Base-by-base conservation (phyloP, 92 coral and sea anemone species). In the Desmophyllum pertusum region DNA sequence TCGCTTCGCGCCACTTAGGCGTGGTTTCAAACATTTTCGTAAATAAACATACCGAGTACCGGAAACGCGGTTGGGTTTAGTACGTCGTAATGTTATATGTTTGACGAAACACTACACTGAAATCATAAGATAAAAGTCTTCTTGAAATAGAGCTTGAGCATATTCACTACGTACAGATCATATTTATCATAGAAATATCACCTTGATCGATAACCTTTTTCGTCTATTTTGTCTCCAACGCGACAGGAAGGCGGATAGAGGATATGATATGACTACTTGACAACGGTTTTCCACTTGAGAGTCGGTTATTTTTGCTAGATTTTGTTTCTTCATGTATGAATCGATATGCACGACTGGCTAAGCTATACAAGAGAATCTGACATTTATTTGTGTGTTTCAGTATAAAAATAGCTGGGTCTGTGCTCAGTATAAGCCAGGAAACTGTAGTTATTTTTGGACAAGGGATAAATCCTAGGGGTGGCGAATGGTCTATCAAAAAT, bases 1-100 rank as follows among this genome's bases (percentile, higher is more conserved):
- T 21, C 45, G 18, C 36, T 66, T 65, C 10, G 65, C 83, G 21
- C 25, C 29, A 15, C 55, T 10, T 3, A 27, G 41, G 83, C 9
- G 79, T 53, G 79, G 66, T 21, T 51, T 19, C 31, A 31, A 23
- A 75, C 11, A 46, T 63, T 43, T 43, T 79, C 43, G 75, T 19
- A 48, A 79, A 63, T 79, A 43, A 45, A 63, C 46, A 17, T 14
- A 25, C 61, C 45, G 62, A 65, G 40, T 10, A 45, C 64, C 76
- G 76, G 76, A 67, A 65, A 80, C 27, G 65, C 10, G 42, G 43
- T 43, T 41, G 41, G 61, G 13, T 15, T 42, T 31, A 10, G 50
- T 2, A 14, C 50, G 36, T 48, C 43, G 71, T 33, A 59, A 76
- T 25, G 51, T 15, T 52, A 53, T 37, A 48, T 53, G 33, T 48